These are phyloP conservation scores for Marcusenius ussheri DNA, from an alignment of 2,113 vertebrate genomes.

Conservation along the genomic window DNA sequence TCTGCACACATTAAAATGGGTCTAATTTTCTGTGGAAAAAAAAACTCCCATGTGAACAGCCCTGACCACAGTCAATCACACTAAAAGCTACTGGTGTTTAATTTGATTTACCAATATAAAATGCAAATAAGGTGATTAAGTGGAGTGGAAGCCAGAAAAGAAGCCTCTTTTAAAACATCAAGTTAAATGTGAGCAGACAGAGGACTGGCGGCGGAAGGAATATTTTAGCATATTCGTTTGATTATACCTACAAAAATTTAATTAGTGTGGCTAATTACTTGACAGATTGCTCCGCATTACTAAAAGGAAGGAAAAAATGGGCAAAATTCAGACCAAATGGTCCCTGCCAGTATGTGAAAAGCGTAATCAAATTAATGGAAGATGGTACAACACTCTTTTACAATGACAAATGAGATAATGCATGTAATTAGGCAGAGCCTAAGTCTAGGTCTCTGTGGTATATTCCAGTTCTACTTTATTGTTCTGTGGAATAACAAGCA, in stretches of 20 bases:
- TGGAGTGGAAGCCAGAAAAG: constrained; percentile 89
- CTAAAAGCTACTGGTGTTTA: constrained; percentile 99
- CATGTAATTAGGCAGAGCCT: constrained; percentile 78
- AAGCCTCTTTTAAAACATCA: constrained; percentile 95
- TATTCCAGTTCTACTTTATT: constrained; percentile 52
- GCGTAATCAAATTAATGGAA: constrained; percentile 98
- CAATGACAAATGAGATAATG: constrained; percentile 85
- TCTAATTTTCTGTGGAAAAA: constrained; percentile 92
- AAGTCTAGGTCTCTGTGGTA: constrained; percentile 71
- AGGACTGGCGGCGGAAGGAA: constrained; percentile 87
- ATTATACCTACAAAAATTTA: constrained; percentile 96
- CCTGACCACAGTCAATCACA: constrained; percentile 98
- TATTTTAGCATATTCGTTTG: constrained; percentile 99
- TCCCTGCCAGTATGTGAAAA: constrained; percentile 89
- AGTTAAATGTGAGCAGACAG: constrained; percentile 97
- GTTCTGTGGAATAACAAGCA: constrained; percentile 38
- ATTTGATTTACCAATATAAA: constrained; percentile 99
- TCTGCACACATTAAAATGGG: constrained; percentile 91
- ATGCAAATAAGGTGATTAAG: constrained; percentile 99
- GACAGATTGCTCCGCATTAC: constrained; percentile 90
- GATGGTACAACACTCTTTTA: constrained; percentile 84
- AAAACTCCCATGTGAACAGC: constrained; percentile 95
- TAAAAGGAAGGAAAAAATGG: constrained; percentile 72
- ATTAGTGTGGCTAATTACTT: constrained; percentile 94
- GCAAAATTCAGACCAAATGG: constrained; percentile 74